A percentile compares a stretch with the other conserved stretches of the same genome.
phyloP scores from a whole-genome alignment of 1,140 invertebrate genomes.

The Halesus radiatus region DNA sequence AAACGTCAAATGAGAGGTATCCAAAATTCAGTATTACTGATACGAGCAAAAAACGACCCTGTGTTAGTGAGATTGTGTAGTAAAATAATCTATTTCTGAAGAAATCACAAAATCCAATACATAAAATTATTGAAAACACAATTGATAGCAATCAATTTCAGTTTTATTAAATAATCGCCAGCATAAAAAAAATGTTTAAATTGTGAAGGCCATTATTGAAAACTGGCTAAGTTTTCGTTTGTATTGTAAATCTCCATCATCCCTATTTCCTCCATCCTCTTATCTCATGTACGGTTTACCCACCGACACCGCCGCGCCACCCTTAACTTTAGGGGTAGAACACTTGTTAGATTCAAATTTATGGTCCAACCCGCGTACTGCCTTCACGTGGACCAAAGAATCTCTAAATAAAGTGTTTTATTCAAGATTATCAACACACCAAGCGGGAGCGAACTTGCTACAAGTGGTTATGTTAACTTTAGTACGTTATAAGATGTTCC shows the following conservation, averaged over 20 bases:
- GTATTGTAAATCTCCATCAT: constrained; percentile 9
- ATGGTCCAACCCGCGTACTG: constrained; percentile 32
- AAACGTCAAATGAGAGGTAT: too few species aligned
- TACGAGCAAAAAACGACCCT: too few species aligned
- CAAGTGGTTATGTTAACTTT: constrained; percentile 7
- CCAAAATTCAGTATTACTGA: too few species aligned
- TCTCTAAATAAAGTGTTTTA: constrained; percentile 28
- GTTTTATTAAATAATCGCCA: too few species aligned
- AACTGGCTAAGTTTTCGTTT: background rate
- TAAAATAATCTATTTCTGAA: too few species aligned
- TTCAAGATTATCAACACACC: constrained; percentile 35
- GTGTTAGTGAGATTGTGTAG: too few species aligned
- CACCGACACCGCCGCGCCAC: background rate
- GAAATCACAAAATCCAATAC: too few species aligned
- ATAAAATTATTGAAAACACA: too few species aligned
- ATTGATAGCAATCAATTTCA: too few species aligned
- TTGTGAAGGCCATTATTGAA: too few species aligned
- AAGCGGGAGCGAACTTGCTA: constrained; percentile 10
- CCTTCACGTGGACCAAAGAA: constrained; percentile 12
- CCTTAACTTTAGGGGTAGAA: constrained; percentile 7
- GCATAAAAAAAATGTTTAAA: too few species aligned
- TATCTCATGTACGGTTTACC: constrained; percentile 31
- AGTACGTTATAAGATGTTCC: background rate
- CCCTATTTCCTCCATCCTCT: constrained; percentile 2
- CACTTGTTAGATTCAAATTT: constrained; percentile 49